phyloP scores from a whole-genome alignment of 2,888 invertebrate genomes.

The Apocheima hispidaria region DNA sequence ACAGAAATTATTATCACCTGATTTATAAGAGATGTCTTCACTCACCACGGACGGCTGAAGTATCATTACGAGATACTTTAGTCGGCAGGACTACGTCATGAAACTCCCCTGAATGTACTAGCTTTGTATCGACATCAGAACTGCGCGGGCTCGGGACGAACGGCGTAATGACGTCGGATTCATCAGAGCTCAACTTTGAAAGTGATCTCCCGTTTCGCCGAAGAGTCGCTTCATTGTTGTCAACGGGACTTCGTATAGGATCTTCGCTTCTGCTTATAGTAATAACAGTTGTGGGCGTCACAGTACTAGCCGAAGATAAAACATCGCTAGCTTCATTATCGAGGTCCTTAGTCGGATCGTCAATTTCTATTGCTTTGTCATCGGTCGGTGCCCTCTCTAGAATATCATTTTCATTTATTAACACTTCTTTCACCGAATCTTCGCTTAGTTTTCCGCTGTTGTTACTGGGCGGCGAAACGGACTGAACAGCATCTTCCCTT shows the following conservation, averaged over 20 bases:
- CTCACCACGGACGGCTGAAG: conserved; percentile 84
- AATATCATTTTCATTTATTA: conserved; percentile 50
- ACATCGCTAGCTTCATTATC: conserved; percentile 48
- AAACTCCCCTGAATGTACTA: conserved; percentile 84
- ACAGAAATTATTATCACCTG: conserved; percentile 83
- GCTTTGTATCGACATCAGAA: conserved; percentile 51
- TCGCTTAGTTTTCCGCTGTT: conserved; percentile 80
- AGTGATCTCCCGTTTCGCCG: conserved; percentile 43
- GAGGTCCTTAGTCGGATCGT: conserved; percentile 26
- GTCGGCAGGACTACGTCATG: conserved; percentile 82
- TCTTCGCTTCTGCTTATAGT: conserved; percentile 42
- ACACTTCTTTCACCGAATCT: conserved; percentile 70
- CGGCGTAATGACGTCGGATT: conserved; percentile 76
- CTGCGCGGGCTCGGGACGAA: conserved; percentile 47
- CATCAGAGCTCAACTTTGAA: conserved; percentile 65
- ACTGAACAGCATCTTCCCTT: conserved; percentile 83
- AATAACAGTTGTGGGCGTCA: conserved; percentile 50
- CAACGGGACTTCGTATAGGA: conserved; percentile 45
- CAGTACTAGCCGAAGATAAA: conserved; percentile 52
- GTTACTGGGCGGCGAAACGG: conserved; percentile 79
- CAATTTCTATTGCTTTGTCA: conserved; percentile 30
- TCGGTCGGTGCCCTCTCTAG: conserved; percentile 35
- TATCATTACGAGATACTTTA: conserved; percentile 74
- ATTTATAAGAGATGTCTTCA: conserved; percentile 84
- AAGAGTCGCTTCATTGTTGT: conserved; percentile 39